phyloP scores from a whole-genome alignment of 2,888 invertebrate species.

The Drosophila nr. medialis region DNA sequence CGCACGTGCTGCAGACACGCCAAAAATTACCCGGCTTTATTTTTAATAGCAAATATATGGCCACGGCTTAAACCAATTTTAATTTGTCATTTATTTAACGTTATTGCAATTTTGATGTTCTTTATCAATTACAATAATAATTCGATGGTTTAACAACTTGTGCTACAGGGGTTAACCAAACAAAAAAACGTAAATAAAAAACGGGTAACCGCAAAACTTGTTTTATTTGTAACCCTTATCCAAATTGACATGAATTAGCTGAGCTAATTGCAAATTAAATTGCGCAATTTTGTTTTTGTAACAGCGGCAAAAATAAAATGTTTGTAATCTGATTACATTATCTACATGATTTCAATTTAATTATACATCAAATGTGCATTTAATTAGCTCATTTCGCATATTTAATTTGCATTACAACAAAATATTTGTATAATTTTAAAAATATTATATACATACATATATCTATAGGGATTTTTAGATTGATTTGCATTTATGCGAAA shows the following conservation, averaged over 20 bases:
- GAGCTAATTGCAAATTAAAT: slow-evolving; percentile 69
- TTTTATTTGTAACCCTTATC: slow-evolving; percentile 8
- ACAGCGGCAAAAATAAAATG: slow-evolving; percentile 11
- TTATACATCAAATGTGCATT: slow-evolving; percentile 35
- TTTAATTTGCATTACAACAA: neutral
- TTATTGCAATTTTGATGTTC: slow-evolving; percentile 12
- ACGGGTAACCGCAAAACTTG: slow-evolving; percentile 21
- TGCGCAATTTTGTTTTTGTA: slow-evolving; percentile 58
- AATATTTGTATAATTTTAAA: slow-evolving; percentile 8
- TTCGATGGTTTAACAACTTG: slow-evolving; percentile 44
- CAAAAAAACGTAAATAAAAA: neutral
- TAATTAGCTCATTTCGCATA: slow-evolving; percentile 3
- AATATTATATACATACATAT: neutral
- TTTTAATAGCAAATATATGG: slow-evolving; percentile 16
- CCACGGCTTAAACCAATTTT: slow-evolving; percentile 51
- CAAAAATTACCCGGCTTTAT: slow-evolving; percentile 25
- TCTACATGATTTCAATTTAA: slow-evolving; percentile 46
- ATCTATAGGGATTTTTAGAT: neutral
- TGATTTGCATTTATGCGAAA: neutral
- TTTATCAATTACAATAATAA: slow-evolving; percentile 47
- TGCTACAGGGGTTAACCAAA: slow-evolving; percentile 21
- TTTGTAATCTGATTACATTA: slow-evolving; percentile 50
- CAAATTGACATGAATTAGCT: slow-evolving; percentile 64
- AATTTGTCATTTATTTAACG: slow-evolving; percentile 58
- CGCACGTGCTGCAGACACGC: slow-evolving; percentile 47